phyloP scores from a whole-genome alignment of 2,797 vertebrate species.

The Morelia viridis region DNA sequence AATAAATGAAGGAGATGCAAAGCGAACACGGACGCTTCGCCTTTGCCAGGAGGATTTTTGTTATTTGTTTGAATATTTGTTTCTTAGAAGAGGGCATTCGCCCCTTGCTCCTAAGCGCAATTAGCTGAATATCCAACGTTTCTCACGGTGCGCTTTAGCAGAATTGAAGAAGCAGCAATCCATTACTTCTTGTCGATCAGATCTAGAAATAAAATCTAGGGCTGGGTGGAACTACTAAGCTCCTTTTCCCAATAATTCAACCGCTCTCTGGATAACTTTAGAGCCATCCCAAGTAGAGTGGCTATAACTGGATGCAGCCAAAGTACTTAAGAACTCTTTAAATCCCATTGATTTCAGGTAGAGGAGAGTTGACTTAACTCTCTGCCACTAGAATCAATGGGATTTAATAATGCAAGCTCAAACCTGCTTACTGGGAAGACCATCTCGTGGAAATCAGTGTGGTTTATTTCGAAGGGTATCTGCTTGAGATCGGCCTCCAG shows the following conservation, averaged over 20 bases:
- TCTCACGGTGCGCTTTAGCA: constrained; percentile 19
- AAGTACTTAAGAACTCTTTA: background rate
- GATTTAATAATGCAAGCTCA: background rate
- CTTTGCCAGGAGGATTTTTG: constrained; percentile 45
- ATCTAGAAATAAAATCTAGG: background rate
- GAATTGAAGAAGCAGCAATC: background rate
- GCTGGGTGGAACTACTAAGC: background rate
- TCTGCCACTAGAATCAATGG: background rate
- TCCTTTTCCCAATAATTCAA: background rate
- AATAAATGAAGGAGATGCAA: constrained; percentile 69
- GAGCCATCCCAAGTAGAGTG: background rate
- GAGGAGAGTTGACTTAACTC: background rate
- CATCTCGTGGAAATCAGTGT: background rate
- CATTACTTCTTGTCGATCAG: background rate
- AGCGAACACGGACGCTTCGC: constrained; percentile 42
- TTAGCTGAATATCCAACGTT: constrained; percentile 49
- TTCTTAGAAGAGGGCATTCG: constrained; percentile 44
- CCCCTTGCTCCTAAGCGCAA: constrained; percentile 42
- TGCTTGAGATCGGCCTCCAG: background rate
- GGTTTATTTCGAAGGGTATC: background rate
- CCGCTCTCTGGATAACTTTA: background rate
- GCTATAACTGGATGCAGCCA: background rate
- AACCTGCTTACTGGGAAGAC: background rate
- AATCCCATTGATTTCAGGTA: constrained; percentile 8
- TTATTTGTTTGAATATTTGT: constrained; percentile 51